A percentile compares a stretch with the other conserved stretches of the same genome.
phyloP scores from a whole-genome alignment of 2,797 vertebrate species.

The Ispidina lecontei region DNA sequence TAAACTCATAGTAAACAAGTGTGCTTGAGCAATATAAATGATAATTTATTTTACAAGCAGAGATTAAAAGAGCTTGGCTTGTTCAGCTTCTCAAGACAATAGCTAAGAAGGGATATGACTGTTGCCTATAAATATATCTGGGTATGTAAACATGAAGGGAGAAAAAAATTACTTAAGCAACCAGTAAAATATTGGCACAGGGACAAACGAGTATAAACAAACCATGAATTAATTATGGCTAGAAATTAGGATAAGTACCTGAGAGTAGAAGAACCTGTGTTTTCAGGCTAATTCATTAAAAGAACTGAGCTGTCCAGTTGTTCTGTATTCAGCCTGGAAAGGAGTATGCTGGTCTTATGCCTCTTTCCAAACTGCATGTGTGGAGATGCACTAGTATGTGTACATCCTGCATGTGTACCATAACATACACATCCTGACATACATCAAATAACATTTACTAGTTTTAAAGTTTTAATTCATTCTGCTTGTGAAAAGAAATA shows the following conservation, averaged over 20 bases:
- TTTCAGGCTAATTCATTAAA: not conserved
- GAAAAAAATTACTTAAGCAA: constrained; percentile 36
- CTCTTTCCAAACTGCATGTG: not conserved
- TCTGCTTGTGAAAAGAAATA: not conserved
- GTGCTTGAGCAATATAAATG: constrained; percentile 52
- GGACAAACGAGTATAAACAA: constrained; percentile 32
- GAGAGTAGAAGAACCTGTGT: not conserved
- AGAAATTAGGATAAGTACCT: constrained; percentile 37
- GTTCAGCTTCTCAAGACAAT: constrained; percentile 49
- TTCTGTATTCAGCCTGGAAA: not conserved
- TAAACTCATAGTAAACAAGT: constrained; percentile 35
- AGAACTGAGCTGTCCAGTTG: not conserved
- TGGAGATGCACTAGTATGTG: accelerated
- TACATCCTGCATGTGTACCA: too few species aligned
- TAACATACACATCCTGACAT: not conserved
- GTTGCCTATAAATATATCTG: constrained; percentile 19
- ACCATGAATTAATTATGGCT: constrained; percentile 30
- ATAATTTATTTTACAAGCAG: constrained; percentile 51
- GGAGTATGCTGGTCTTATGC: not conserved
- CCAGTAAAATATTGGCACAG: constrained; percentile 34
- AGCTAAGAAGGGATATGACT: constrained; percentile 16
- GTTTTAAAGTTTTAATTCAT: not conserved
- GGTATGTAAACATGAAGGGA: constrained; percentile 28
- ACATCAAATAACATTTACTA: not conserved
- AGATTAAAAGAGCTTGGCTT: constrained; percentile 53